phyloP scores from a whole-genome alignment of 2,888 invertebrate genomes.

The Adineta ricciae region DNA sequence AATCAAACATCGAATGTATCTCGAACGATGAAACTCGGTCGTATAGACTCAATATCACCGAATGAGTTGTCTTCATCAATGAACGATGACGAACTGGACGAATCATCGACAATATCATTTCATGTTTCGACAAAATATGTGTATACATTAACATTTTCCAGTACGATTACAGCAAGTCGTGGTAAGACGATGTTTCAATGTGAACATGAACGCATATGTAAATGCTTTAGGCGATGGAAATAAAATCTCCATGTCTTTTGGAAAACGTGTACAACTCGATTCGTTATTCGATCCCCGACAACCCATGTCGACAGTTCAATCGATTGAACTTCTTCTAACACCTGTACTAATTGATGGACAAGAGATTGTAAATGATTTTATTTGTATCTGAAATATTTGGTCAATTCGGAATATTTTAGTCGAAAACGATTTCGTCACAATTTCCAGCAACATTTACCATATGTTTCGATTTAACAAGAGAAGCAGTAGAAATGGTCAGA shows the following conservation, averaged over 20 bases:
- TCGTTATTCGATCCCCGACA: background rate
- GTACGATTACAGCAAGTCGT: background rate
- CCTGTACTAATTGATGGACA: background rate
- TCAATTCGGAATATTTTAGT: background rate
- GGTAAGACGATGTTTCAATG: too few species aligned
- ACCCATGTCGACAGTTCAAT: background rate
- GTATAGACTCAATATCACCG: background rate
- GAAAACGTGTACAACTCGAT: background rate
- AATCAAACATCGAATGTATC: background rate
- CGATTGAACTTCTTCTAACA: background rate
- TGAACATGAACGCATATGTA: too few species aligned
- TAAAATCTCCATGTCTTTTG: background rate
- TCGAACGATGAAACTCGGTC: background rate
- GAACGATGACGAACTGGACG: background rate
- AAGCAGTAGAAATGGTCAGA: background rate
- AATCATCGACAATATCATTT: slow-evolving; percentile 10
- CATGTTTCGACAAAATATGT: slow-evolving; percentile 10
- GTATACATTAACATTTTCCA: slow-evolving; percentile 13
- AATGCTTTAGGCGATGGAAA: background rate
- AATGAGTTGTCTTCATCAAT: background rate
- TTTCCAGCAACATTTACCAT: background rate
- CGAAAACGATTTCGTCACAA: background rate
- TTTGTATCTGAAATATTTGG: background rate
- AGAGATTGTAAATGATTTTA: background rate
- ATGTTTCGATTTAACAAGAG: background rate